phyloP scores from a whole-genome alignment of 2,113 vertebrate species.

The Nibea coibor region DNA sequence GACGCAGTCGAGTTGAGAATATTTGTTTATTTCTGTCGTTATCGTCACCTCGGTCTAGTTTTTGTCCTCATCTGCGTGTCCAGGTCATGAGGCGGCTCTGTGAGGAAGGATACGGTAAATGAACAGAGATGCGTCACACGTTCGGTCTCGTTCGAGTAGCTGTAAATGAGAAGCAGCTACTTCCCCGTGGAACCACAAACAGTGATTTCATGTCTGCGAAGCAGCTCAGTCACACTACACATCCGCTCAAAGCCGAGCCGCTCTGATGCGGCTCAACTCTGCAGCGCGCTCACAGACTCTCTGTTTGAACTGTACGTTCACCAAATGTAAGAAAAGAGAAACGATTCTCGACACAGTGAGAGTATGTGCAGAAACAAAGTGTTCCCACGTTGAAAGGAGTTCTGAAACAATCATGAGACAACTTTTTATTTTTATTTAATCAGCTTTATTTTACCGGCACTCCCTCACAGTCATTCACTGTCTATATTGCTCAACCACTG shows the following conservation, averaged over 20 bases:
- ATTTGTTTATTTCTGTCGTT: not conserved
- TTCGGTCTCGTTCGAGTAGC: not conserved
- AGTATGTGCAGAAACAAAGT: no score
- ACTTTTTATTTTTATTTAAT: no score
- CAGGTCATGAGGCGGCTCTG: slow-evolving; percentile 76
- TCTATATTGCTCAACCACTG: no score
- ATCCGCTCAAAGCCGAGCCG: no score
- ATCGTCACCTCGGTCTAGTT: slow-evolving; percentile 80
- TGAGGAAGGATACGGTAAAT: slow-evolving; percentile 9
- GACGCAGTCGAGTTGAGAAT: not conserved
- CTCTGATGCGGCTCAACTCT: not conserved
- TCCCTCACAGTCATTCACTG: no score
- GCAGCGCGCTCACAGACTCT: not conserved
- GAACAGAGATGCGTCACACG: not conserved
- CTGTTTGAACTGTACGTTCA: not conserved
- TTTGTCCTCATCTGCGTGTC: slow-evolving; percentile 75
- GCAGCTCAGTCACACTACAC: not conserved
- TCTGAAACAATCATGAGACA: no score
- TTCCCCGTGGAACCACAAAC: slow-evolving; percentile 30
- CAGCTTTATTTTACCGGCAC: no score
- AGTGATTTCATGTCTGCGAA: not conserved
- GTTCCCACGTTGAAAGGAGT: no score
- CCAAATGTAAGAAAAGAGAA: not conserved
- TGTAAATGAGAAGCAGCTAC: slow-evolving; percentile 38
- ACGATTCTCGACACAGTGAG: not conserved